Base-by-base conservation (phyloP, 2,797 vertebrate genomes). In the Coracias cyanogaster region DNA sequence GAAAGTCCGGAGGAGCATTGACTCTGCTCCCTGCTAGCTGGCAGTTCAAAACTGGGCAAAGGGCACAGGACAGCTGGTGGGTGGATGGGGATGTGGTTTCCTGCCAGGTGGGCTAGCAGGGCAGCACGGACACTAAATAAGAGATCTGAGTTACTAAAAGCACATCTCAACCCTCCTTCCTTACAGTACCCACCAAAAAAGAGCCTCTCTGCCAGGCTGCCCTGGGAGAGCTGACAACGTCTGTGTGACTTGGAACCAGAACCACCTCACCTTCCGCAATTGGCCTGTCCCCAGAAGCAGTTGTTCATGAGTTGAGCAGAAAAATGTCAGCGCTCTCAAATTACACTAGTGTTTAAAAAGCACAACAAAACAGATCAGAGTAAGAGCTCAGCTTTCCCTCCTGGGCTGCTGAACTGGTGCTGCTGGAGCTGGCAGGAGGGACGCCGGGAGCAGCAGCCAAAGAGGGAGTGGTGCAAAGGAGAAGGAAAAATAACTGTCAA, bases 61-160 rank as follows among this genome's bases (percentile, higher is more conserved):
- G 80, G 86, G 65, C 65, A 52, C 39, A 9, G 88, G 81, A 76
- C 81, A 79, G 70, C 74, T 61, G 91, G 83, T 41, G 14, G 65
- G 41, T 33, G 57, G 57, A 62, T 18, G 52, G 55, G 71, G 89
- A 78, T 7, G 24, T 7, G 6, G 57, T 57, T 65, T 74, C 37
- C 78, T 86, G 91, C 81, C 89, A 92, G 89, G 78, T 82, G 91
- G 89, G 94, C 86, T 84, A 92, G 58, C 86, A 89, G 91, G 89
- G 39, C 94, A 93, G 86, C 70, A 67, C 70, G 31, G 82, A 10
- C 49, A 4, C 66, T 11, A 60, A 67, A 17, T 39, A 22, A 62
- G 77, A 88, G 43, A 8, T 58, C 76, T 22, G 57, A 81, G 69
- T 74, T 76, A 60, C 65, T 80, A 16, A 57, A 43, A 79, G 11